Base-by-base conservation (phyloP, 2,797 vertebrate genomes). In the Galaxias olidus region DNA sequence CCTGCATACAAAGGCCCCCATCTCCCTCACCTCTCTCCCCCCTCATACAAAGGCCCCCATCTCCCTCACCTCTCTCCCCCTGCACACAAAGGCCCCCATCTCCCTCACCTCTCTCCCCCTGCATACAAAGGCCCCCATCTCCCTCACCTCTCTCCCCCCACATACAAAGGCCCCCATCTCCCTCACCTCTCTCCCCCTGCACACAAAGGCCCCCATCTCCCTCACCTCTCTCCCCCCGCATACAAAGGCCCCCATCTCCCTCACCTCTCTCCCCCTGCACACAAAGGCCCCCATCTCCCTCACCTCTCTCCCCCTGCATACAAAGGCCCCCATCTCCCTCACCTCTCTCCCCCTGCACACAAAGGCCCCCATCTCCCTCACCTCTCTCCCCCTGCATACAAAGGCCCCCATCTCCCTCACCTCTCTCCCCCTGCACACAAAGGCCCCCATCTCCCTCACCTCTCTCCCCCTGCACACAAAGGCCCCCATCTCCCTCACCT, bases 231-330 rank as follows among this genome's bases (percentile, higher is more conserved):
- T n/a, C 65, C 79, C n/a, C n/a, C n/a, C n/a, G n/a, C n/a, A n/a
- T n/a, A n/a, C n/a, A n/a, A n/a, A n/a, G n/a, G n/a, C n/a, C 69
- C 52, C 51, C 19, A 48, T 49, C 62, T 72, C 56, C 46, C 45
- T 47, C 45, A 47, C 59, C 64, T 18, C 51, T 51, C 14, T n/a
- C 65, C 79, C n/a, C n/a, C n/a, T n/a, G n/a, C n/a, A n/a, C n/a
- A n/a, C n/a, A n/a, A n/a, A n/a, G n/a, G n/a, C n/a, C 69, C 52
- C 51, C 19, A 48, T 49, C 62, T 72, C 56, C 46, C 45, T 47
- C 45, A 47, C 59, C 64, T 18, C 51, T 51, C 14, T n/a, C 65
- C 79, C n/a, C n/a, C n/a, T n/a, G n/a, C n/a, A n/a, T n/a, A n/a
- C n/a, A n/a, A n/a, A n/a, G n/a, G n/a, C n/a, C 69, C 52, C 51